Evolutionary conservation across 2,113 vertebrate genomes (phyloP).

Genomic region (Lipotes vexillifer): DNA sequence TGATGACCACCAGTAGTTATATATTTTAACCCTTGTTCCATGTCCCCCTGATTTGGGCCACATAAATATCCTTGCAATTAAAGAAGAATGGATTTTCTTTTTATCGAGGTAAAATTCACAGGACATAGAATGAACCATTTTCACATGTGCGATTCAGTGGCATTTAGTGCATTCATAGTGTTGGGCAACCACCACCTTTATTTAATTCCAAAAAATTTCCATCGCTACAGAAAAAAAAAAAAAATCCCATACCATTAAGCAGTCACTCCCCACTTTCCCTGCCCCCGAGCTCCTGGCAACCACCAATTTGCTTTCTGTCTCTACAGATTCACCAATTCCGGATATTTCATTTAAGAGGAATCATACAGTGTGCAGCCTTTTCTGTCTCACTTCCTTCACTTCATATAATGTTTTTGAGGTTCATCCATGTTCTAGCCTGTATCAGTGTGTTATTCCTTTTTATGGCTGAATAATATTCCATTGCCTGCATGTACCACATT

Average conservation of each 20-base stretch:
- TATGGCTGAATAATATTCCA: too few species aligned
- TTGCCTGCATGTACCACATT: rapidly evolving
- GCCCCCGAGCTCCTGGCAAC: not conserved
- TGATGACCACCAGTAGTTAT: too few species aligned
- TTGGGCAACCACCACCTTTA: not conserved
- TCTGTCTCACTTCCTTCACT: not conserved
- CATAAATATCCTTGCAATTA: not conserved
- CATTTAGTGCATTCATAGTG: rapidly evolving
- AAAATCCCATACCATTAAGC: not conserved
- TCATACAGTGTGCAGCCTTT: rapidly evolving
- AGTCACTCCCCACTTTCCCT: not conserved
- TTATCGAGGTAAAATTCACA: not conserved
- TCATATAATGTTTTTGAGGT: not conserved
- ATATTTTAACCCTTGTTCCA: not conserved
- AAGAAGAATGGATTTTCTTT: not conserved
- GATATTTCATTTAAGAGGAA: too few species aligned
- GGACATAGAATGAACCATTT: not conserved
- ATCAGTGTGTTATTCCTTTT: not conserved
- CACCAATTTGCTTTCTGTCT: not conserved
- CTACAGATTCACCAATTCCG: not conserved
- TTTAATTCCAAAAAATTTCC: not conserved
- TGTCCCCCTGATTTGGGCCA: not conserved
- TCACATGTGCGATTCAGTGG: not conserved
- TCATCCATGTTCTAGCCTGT: rapidly evolving
- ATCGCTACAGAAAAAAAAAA: not conserved